A percentile compares a stretch with the other conserved stretches of the same genome.
Conservation (phyloP, 2,797 vertebrate genomes). For the Rhyacichthys aspro region DNA sequence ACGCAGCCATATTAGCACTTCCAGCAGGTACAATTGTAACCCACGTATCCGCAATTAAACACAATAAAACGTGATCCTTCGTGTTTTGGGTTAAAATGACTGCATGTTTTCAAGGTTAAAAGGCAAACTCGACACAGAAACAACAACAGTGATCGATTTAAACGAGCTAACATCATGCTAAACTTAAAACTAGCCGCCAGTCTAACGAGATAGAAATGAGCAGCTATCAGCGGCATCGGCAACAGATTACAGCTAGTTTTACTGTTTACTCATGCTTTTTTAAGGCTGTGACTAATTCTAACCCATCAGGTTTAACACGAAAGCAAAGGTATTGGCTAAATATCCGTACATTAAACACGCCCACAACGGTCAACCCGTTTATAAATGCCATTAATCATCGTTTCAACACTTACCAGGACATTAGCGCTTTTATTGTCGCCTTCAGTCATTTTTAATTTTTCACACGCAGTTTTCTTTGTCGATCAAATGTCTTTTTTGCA, state of each 20-base stretch:
- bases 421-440: slow-evolving; percentile 78
- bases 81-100: background rate
- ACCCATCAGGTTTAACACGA: background rate
- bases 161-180: background rate
- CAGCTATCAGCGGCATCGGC: background rate
- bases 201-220: background rate
- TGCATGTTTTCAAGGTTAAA: background rate
- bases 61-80: background rate
- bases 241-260: background rate
- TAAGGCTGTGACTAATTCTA: background rate
- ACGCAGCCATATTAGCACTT: too few relatives aligned
- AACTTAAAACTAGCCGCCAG: background rate
- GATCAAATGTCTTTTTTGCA: background rate
- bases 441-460: slow-evolving; percentile 58
- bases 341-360: slow-evolving; percentile 12
- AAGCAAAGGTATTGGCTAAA: background rate
- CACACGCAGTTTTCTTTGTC: background rate
- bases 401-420: slow-evolving; percentile 58
- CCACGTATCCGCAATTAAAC: background rate
- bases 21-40: too few relatives aligned
- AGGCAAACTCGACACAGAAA: background rate
- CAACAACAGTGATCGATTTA: background rate
- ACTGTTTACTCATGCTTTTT: background rate
- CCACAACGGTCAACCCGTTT: background rate
- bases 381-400: fast-evolving